Base-by-base conservation (phyloP, 2,113 vertebrate species). In the Silurus glanis region DNA sequence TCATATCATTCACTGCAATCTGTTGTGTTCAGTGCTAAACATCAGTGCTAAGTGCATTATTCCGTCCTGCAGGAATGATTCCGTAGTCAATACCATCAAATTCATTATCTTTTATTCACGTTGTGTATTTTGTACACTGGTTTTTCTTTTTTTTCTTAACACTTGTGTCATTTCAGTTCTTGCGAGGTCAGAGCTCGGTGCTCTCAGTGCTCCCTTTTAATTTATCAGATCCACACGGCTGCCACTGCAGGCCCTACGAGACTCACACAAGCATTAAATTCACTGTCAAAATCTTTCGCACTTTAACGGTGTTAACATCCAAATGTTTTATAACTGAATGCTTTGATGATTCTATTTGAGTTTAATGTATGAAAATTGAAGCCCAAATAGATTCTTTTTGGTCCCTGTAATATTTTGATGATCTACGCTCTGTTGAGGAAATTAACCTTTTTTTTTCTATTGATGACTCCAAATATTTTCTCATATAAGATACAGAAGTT, bases 1-100 rank as follows among this genome's bases (percentile, higher is more conserved):
- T 71, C 25, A 71, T 83, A 56, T 37, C 62, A 58, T 74, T 83
- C 82, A 74, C 72, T 53, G 59, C 59, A 78, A 75, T 64, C 58
- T 78, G 37, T 78, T 64, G 12, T 64, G 58, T 66, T 64, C 47
- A 51, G 72, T 37, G 61, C 45, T 28, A 56, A 55, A 72, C n/a
- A 19, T 56, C 64, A 51, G 64, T 37, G 16, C 64, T 28, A 67
- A 69, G 49, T 82, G 82, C 47, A n/a, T 49, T 62, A 51, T 74
- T 49, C 58, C 28, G 71, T 85, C 14, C 71, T 51, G n/a, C n/a
- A 80, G 78, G 78, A 59, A 37, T 9, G 23, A 47, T 51, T 49
- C 83, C 12, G 14, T 61, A 21, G 56, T 61, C 56, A 61, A 6
- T 61, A 23, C 56, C 37, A 37, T 37, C 37, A 37, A 37, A 59